A percentile compares a stretch with the other conserved stretches of the same genome.
These are phyloP conservation scores for Encarsia formosa DNA, from an alignment of 2,888 invertebrate species.

Conservation along the genomic window DNA sequence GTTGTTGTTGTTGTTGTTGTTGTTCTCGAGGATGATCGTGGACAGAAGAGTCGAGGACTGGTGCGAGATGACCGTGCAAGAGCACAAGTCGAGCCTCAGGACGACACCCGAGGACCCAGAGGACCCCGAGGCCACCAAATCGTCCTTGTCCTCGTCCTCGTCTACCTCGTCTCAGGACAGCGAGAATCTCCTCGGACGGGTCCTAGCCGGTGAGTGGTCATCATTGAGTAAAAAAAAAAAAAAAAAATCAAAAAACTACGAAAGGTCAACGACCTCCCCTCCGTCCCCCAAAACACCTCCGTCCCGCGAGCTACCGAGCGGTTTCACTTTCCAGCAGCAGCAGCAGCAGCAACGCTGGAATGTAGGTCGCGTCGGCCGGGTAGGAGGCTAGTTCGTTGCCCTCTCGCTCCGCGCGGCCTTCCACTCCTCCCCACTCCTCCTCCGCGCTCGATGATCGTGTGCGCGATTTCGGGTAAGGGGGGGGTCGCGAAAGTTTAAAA, in stretches of 20 bases:
- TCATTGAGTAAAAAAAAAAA: neutral
- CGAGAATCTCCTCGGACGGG: conserved; percentile 58
- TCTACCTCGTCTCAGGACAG: conserved; percentile 40
- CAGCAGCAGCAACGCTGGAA: conserved; percentile 45
- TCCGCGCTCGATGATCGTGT: neutral
- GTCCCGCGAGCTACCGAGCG: conserved; percentile 25
- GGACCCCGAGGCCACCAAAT: conserved; percentile 39
- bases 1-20: too few species aligned
- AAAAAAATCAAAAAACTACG: too few species aligned
- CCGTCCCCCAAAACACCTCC: neutral
- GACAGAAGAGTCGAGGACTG: conserved; percentile 20
- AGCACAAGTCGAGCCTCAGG: conserved; percentile 57
- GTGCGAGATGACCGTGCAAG: conserved; percentile 55
- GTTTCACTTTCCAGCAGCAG: conserved; percentile 52
- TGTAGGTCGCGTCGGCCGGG: conserved; percentile 52
- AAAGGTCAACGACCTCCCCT: neutral
- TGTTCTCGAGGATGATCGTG: conserved; percentile 16
- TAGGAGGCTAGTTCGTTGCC: conserved; percentile 61
- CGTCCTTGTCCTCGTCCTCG: conserved; percentile 28
- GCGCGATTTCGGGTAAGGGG: too few species aligned
- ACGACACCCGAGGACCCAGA: conserved; percentile 34
- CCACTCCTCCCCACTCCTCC: conserved; percentile 42
- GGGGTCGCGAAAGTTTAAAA: neutral
- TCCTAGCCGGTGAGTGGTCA: conserved; percentile 56
- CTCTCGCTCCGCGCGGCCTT: conserved; percentile 54